Base-by-base conservation (phyloP, 2,113 vertebrate species). In the Gobiocypris rarus region DNA sequence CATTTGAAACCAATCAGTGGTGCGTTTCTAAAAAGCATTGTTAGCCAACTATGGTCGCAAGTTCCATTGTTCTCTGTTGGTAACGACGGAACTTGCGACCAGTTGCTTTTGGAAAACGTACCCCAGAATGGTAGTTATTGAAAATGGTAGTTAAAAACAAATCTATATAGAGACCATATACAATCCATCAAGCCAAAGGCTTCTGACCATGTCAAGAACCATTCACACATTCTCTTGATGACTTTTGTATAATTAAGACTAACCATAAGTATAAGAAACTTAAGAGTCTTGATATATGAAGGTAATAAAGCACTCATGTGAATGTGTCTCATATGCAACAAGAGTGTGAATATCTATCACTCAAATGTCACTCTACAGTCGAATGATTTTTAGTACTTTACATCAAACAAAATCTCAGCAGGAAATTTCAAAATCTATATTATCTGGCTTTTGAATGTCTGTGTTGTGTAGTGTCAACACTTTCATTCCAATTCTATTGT, bases 351-450 rank as follows among this genome's bases (percentile, higher is more conserved):
- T 76, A 71, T 71, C 38, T 45, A 5, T 71, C 10, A 24, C 22
- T 71, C 69, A 71, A 71, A 71, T 24, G 9, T 1, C 2, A 70
- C 38, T 43, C 67, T 70, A 41, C 67, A 70, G 38, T 43, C 41
- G 24, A 45, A 71, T 45, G 41, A 71, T 45, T 71, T n/a, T 71
- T 71, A 34, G 9, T 45, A 43, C 38, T 45, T 71, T 7, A 75
- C 5, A 1, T 50, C 13, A 75, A 75, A 75, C 48, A 52, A 75
- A 75, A 75, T 45, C 43, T 75, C 73, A 75, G 73, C 73, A 28
- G 48, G 73, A 52, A 48, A 75, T 52, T n/a, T n/a, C 73, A 52
- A 31, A 75, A 54, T 75, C 26, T 28, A 54, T 22, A 54, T 31
- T 54, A 52, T 75, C 31, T 22, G 73, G 6, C 8, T 75, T 50